Conservation (phyloP, 2,113 vertebrate species). For the Kryptolebias marmoratus region DNA sequence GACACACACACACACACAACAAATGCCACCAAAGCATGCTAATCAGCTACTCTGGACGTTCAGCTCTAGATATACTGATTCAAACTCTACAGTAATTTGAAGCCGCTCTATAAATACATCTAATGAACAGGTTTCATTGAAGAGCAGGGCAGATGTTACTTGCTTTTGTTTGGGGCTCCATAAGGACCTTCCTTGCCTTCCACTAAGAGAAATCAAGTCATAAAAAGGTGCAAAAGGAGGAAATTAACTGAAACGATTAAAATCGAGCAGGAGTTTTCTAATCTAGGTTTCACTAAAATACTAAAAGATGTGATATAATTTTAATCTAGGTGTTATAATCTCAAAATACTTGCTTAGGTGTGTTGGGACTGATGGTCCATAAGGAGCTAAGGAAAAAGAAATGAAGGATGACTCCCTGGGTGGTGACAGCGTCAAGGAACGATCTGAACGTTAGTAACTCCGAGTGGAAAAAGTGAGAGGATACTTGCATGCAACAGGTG, state of each 20-base stretch:
- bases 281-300: background rate
- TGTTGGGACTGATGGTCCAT: slow-evolving; percentile 46
- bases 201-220: slow-evolving; percentile 53
- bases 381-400: slow-evolving; percentile 46
- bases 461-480: slow-evolving; percentile 22
- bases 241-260: slow-evolving; percentile 28
- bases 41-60: slow-evolving; percentile 8
- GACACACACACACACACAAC: background rate
- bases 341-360: slow-evolving; percentile 75
- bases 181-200: slow-evolving; percentile 66
- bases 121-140: slow-evolving; percentile 10
- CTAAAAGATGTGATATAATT: background rate
- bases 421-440: slow-evolving; percentile 1
- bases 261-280: slow-evolving; percentile 2
- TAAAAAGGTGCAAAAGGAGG: slow-evolving; percentile 33
- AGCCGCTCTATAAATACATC: background rate
- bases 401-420: slow-evolving; percentile 21
- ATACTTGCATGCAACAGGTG: slow-evolving; percentile 77
- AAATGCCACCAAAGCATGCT: background rate
- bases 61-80: too few relatives aligned
- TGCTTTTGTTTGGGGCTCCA: slow-evolving; percentile 76
- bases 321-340: background rate
- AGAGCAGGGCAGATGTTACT: slow-evolving; percentile 57
- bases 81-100: slow-evolving; percentile 15
- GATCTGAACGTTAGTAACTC: background rate